Conservation (phyloP, 2,797 vertebrate species). For the Sebastes hubbsi region DNA sequence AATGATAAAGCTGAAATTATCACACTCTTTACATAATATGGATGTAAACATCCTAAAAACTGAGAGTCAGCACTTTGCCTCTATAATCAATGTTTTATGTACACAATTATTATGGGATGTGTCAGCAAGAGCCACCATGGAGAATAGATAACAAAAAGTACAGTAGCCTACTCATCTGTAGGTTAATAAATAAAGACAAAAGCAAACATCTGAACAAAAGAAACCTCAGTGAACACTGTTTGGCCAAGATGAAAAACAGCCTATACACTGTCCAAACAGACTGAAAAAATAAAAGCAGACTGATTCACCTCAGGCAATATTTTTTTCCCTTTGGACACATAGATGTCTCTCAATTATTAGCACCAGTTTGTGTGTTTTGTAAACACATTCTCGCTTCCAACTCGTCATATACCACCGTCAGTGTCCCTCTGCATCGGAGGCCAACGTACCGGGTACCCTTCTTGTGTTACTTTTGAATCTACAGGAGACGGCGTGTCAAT, state of each 20-base stretch:
- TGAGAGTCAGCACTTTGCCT: not conserved
- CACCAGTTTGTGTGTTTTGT: not conserved
- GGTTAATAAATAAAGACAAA: not conserved
- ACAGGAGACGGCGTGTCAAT: no score
- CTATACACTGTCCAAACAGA: not conserved
- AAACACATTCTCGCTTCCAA: no score
- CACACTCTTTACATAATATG: not conserved
- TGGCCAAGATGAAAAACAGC: not conserved
- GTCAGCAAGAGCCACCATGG: not conserved
- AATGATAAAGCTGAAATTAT: not conserved
- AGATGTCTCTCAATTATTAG: not conserved
- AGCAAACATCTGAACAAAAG: not conserved
- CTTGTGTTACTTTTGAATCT: no score
- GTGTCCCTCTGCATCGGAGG: no score
- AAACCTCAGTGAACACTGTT: not conserved
- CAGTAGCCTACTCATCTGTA: not conserved
- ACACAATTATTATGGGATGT: not conserved
- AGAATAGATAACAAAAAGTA: not conserved
- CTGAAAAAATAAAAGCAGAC: not conserved
- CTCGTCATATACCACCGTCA: no score
- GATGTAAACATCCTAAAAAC: not conserved
- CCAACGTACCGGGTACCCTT: accelerated
- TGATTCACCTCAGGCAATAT: not conserved
- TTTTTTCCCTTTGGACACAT: not conserved
- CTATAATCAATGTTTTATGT: not conserved